Evolutionary conservation across 2,113 vertebrate species (phyloP).

Genomic region (Peromyscus leucopus): DNA sequence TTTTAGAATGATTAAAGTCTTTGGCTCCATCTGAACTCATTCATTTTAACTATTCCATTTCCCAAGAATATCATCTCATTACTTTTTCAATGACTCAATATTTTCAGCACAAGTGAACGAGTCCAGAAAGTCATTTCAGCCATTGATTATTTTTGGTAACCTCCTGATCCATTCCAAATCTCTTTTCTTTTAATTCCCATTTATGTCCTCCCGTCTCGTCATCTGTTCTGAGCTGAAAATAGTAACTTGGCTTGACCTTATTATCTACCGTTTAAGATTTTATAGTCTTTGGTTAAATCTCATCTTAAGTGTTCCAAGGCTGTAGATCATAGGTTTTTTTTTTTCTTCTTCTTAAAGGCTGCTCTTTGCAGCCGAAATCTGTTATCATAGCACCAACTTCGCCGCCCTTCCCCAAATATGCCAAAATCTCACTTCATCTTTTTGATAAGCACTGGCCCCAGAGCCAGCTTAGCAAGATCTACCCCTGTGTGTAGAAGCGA

Average conservation of each 20-base stretch:
- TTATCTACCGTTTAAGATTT: constrained; percentile 82
- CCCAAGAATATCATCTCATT: constrained; percentile 85
- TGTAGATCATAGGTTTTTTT: constrained; percentile 34
- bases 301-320: constrained; percentile 77
- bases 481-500: constrained; percentile 5
- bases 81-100: constrained; percentile 84
- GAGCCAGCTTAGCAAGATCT: not conserved
- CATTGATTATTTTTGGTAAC: constrained; percentile 84
- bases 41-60: constrained; percentile 83
- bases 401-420: not conserved
- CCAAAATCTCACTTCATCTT: constrained; percentile 68
- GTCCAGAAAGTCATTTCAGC: constrained; percentile 80
- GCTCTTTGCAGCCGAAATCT: constrained; percentile 48
- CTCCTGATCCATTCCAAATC: constrained; percentile 81
- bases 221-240: constrained; percentile 80
- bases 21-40: constrained; percentile 70
- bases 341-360: not conserved
- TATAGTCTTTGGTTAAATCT: constrained; percentile 83
- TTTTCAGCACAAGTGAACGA: constrained; percentile 81
- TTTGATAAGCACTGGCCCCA: constrained; percentile 56
- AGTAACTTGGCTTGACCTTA: constrained; percentile 81
- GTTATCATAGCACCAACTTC: constrained; percentile 42
- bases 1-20: constrained; percentile 79
- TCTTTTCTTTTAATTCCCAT: constrained; percentile 81
- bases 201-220: constrained; percentile 79